phyloP scores from a whole-genome alignment of 2,797 vertebrate species.

The Cyprinella venusta region DNA sequence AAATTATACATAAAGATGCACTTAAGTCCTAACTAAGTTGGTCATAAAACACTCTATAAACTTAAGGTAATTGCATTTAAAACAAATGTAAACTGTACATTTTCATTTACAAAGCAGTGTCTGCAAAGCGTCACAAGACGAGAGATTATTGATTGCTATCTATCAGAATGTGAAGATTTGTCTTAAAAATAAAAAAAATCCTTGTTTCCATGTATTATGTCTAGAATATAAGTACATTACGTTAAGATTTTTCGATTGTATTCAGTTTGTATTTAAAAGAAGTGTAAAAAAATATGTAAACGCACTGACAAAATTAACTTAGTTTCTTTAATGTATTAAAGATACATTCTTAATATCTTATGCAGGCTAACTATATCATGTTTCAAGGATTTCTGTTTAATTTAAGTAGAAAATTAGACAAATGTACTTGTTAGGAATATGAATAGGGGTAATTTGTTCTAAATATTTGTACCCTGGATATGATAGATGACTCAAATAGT shows the following conservation, averaged over 20 bases:
- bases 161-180: too few relatives aligned
- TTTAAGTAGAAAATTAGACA: background rate
- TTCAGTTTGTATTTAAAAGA: background rate
- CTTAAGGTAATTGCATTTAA: background rate
- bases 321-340: background rate
- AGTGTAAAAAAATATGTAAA: background rate
- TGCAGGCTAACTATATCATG: background rate
- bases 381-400: background rate
- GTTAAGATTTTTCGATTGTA: background rate
- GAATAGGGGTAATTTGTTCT: background rate
- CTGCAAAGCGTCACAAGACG: too few relatives aligned
- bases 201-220: too few relatives aligned
- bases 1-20: background rate
- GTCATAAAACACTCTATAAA: background rate
- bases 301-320: background rate
- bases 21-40: background rate
- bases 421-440: background rate
- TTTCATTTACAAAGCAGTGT: background rate
- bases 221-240: background rate
- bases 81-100: background rate
- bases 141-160: too few relatives aligned
- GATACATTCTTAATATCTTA: background rate
- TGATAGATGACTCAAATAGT: background rate
- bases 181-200: too few relatives aligned
- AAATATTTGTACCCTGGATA: background rate